A percentile compares a stretch with the other conserved stretches of the same genome.
Conservation (phyloP, 2,113 vertebrate species). For the Cyphomyrus plagiostoma region DNA sequence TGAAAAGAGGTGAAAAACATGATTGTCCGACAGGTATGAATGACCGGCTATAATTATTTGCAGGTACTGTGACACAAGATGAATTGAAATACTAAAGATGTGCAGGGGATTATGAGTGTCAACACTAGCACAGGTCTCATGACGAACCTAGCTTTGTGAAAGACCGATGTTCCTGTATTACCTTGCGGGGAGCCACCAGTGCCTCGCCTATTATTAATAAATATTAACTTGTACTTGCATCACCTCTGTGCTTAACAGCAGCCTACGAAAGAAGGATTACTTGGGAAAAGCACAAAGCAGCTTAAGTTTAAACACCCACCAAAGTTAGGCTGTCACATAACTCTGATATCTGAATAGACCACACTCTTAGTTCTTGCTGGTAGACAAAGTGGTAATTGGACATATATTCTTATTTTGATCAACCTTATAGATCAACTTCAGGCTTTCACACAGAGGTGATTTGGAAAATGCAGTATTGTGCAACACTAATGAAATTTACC, state of each 20-base stretch:
- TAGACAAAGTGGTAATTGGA: not conserved
- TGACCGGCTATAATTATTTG: not conserved
- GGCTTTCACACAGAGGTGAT: not conserved
- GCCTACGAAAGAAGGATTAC: not conserved
- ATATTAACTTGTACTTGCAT: not conserved
- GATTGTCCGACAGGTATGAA: not conserved
- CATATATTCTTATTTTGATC: not conserved
- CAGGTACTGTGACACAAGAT: not conserved
- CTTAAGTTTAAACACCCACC: conserved; percentile 12
- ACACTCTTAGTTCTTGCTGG: not conserved
- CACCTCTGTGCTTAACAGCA: not conserved
- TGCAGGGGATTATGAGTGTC: not conserved
- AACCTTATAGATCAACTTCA: not conserved
- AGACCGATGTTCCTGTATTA: not conserved
- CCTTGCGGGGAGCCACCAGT: not conserved
- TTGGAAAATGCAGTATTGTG: not conserved
- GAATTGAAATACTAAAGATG: not conserved
- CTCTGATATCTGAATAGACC: not conserved
- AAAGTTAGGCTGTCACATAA: not conserved
- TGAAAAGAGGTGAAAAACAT: not conserved
- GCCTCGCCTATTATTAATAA: not conserved
- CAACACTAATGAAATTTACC: not conserved
- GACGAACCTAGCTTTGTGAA: not conserved
- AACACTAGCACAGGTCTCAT: not conserved
- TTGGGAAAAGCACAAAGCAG: not conserved